phyloP scores from a whole-genome alignment of 2,113 vertebrate genomes.

The Numida meleagris region DNA sequence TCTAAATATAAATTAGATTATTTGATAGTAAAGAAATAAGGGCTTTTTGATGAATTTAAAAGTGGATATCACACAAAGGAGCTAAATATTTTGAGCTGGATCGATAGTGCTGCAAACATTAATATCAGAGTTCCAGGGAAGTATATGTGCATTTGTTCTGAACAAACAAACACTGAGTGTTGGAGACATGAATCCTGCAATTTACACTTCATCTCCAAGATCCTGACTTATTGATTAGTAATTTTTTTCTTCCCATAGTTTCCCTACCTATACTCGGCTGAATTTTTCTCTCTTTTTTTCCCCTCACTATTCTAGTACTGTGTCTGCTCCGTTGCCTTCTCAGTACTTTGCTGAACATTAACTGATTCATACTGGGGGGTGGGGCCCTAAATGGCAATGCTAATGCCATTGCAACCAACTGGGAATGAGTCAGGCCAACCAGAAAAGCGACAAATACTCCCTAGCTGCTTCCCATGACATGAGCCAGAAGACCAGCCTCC shows the following conservation, averaged over 20 bases:
- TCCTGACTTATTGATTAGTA: not conserved
- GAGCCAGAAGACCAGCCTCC: not conserved
- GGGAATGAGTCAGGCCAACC: not conserved
- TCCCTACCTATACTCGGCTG: not conserved
- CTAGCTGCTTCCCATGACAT: not conserved
- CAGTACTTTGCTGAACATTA: not conserved
- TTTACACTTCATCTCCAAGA: not conserved
- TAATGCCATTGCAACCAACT: not conserved
- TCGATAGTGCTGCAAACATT: not conserved
- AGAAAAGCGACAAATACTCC: not conserved
- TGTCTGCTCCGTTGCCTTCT: not conserved
- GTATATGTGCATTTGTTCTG: not conserved
- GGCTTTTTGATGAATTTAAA: not conserved
- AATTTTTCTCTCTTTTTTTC: not conserved
- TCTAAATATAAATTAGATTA: not conserved
- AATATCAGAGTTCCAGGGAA: not conserved
- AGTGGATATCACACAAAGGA: not conserved
- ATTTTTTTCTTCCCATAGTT: not conserved
- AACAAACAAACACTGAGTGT: not conserved
- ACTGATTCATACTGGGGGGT: not conserved
- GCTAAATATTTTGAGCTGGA: not conserved
- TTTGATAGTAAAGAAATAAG: not conserved
- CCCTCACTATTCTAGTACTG: not conserved
- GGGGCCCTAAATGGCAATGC: too few species aligned
- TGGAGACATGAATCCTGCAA: not conserved